Conservation (phyloP, 2,113 vertebrate genomes). For the Tupaia chinensis region DNA sequence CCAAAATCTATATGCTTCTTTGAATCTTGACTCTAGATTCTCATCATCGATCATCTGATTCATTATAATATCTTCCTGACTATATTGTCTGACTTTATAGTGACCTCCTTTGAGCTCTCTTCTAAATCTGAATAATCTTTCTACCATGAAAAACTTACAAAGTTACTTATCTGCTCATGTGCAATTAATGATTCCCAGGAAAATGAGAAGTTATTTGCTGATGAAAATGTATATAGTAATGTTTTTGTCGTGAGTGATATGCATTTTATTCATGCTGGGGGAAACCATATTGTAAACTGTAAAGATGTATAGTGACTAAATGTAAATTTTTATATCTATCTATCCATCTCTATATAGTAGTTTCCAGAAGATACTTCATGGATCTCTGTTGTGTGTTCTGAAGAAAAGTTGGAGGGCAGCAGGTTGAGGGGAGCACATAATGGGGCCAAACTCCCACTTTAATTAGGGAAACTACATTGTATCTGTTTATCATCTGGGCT, state of each 20-base stretch:
- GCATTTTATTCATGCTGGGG: no score
- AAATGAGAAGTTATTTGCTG: not conserved
- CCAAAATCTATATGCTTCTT: not conserved
- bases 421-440: not conserved
- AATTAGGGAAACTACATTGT: not conserved
- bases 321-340: no score
- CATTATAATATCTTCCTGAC: not conserved
- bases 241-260: no score
- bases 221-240: no score
- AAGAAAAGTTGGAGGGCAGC: not conserved
- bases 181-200: not conserved
- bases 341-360: not conserved
- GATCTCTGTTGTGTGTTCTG: not conserved
- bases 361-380: slow-evolving; percentile 1
- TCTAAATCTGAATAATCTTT: not conserved
- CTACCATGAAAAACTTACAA: not conserved
- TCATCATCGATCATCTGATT: not conserved
- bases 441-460: not conserved
- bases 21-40: not conserved
- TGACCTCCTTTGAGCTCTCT: not conserved
- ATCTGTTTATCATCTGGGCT: slow-evolving; percentile 1
- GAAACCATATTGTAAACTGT: no score
- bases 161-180: not conserved
- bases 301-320: no score
- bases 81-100: not conserved